Conservation (phyloP, 2,797 vertebrate species). For the Rhynchotus rufescens region DNA sequence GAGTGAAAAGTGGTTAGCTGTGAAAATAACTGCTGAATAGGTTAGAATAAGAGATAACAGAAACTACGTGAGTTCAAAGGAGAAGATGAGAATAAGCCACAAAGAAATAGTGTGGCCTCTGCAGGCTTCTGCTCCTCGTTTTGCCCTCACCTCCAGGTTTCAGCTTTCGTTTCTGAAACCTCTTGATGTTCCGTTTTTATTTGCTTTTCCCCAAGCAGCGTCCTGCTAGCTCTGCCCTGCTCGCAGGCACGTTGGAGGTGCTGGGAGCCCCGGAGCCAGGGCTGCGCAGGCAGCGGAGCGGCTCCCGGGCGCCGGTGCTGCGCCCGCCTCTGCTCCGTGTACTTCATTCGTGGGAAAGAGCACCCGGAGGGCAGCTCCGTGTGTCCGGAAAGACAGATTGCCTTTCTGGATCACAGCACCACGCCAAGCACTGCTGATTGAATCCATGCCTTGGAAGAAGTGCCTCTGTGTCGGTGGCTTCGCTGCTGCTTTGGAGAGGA, state of each 20-base stretch:
- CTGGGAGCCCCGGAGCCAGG: accelerated
- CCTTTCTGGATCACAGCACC: neutral
- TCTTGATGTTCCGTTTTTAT: neutral
- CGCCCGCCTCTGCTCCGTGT: neutral
- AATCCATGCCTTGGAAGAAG: neutral
- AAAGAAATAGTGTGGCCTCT: neutral
- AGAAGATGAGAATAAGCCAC: neutral
- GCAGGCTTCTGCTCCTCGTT: neutral
- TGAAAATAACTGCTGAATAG: neutral
- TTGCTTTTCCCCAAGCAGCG: neutral
- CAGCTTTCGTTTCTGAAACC: neutral
- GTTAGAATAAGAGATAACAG: neutral
- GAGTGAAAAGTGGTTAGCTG: neutral
- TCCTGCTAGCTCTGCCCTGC: accelerated
- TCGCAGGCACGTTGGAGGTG: accelerated
- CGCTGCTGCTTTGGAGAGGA: neutral
- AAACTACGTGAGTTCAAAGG: too few relatives aligned
- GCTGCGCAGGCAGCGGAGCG: neutral
- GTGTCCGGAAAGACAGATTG: neutral
- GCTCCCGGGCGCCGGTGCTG: accelerated
- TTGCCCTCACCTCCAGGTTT: neutral
- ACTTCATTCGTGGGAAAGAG: neutral
- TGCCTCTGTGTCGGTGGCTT: neutral
- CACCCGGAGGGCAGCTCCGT: too few relatives aligned
- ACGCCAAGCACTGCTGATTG: neutral